Conservation (phyloP, 2,888 invertebrate species). For the Thymelicus acteon region DNA sequence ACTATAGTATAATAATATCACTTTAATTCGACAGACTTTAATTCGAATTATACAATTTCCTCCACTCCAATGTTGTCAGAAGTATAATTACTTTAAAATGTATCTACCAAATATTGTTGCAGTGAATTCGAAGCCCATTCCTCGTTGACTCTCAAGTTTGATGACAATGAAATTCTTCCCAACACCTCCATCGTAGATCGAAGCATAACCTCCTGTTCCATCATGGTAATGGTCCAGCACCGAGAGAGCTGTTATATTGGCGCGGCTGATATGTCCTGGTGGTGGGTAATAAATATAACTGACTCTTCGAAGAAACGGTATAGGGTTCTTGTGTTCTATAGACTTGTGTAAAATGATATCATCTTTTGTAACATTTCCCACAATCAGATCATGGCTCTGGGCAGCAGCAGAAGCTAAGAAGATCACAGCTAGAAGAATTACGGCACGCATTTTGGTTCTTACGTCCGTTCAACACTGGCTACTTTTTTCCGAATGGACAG, state of each 20-base stretch:
- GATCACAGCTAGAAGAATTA: slow-evolving; percentile 54
- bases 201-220: slow-evolving; percentile 70
- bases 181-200: slow-evolving; percentile 69
- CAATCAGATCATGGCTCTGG: slow-evolving; percentile 69
- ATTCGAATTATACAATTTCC: slow-evolving; percentile 27
- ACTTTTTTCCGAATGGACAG: no score
- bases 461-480: slow-evolving; percentile 64
- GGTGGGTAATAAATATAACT: slow-evolving; percentile 68
- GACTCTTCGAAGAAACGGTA: slow-evolving; percentile 66
- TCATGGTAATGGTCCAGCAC: slow-evolving; percentile 67
- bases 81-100: slow-evolving; percentile 38
- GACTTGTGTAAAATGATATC: slow-evolving; percentile 65
- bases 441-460: slow-evolving; percentile 66
- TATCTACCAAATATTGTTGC: slow-evolving; percentile 71
- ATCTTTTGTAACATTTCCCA: slow-evolving; percentile 67
- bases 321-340: slow-evolving; percentile 71
- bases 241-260: slow-evolving; percentile 65
- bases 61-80: slow-evolving; percentile 13
- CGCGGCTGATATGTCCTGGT: slow-evolving; percentile 66
- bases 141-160: slow-evolving; percentile 73
- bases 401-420: slow-evolving; percentile 55
- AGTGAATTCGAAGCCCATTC: slow-evolving; percentile 72
- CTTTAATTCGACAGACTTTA: slow-evolving; percentile 39
- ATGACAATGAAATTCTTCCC: slow-evolving; percentile 73
- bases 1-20: not conserved